Base-by-base conservation (phyloP, 2,797 vertebrate genomes). In the Myripristis jacobus region DNA sequence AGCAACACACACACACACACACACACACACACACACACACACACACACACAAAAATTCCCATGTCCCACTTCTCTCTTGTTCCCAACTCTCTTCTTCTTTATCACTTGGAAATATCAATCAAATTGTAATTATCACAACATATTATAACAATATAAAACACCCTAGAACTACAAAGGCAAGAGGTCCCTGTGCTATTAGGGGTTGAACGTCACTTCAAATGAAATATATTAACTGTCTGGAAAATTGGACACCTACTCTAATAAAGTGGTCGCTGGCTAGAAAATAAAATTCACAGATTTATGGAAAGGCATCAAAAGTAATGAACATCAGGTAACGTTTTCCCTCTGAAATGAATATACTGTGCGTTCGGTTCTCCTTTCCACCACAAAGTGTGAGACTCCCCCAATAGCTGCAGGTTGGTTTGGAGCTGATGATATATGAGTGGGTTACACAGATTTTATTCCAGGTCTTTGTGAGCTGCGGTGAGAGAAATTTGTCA, bases 401-500 rank as follows among this genome's bases (percentile, higher is more conserved):
- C n/a, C 1, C 54, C 43, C 34, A 52, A 70, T 57, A 13, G 61
- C 41, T 54, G 72, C 51, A 54, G 58, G 38, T 71, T 25, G 29
- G 60, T 70, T 16, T 21, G 58, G 58, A 64, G 57, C 57, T 44
- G 48, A 7, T 78, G 80, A 80, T 77, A 46, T 43, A 62, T 76
- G 57, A 53, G 61, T 55, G 58, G 15, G 25, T 50, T 55, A n/a
- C 34, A 41, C 27, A 70, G 50, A 46, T 75, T 78, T 59, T 67
- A 64, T 66, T 69, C 65, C 44, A 29, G 27, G 48, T 48, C 27
- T 13, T 36, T 27, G 58, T 57, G 38, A 56, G 21, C 66, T 38
- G 41, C 0, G 50, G 46, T 22, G 27, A 51, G 68, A 68, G 57
- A 55, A 51, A 83, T 85, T 70, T 73, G 46, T 88, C 87, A 76